Base-by-base conservation (phyloP, 2,888 invertebrate genomes). In the Tetropium fuscum region DNA sequence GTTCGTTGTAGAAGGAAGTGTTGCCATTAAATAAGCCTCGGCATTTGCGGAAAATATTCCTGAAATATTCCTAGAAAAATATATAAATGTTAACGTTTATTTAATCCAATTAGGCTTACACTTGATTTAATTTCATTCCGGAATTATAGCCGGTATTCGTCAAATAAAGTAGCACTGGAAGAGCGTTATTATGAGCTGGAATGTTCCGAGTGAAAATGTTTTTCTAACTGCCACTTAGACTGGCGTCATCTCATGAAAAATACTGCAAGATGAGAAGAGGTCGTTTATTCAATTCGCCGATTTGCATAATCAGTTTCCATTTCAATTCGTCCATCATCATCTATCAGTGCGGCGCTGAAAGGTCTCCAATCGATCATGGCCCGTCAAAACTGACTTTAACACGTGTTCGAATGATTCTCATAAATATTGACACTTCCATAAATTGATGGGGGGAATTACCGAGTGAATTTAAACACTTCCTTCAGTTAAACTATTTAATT, bases 401-500 rank as follows among this genome's bases (percentile, higher is more conserved):
- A 74, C 72, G 73, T 72, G 74, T 73, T 64, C 68, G 51, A 61
- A 64, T 60, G 63, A 66, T 70, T 66, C 71, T 71, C 69, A 70
- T 74, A 71, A 72, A 74, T 73, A 72, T 69, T 73, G 73, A 70
- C 73, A 71, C 69, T 69, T 56, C 57, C 63, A 70, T 73, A 72
- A 74, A 75, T 73, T 70, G 74, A 75, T 72, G 66, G 61, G 65
- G 65, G 73, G 74, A 69, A 71, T 74, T 69, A 70, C 69, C 63
- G 68, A 66, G 51, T 56, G 64, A 69, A 66, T 74, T 74, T 73
- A 72, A 77, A 75, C 74, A 74, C 68, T 71, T 63, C 58, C 68
- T 77, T 73, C 75, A 78, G 75, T 77, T 78, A 75, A 79, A 80
- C 77, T 80, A 79, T 79, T 80, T 80, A 78, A 80, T 79, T 79